These are phyloP conservation scores for Malurus elegans DNA, from an alignment of 2,113 vertebrate species.

Conservation along the genomic window DNA sequence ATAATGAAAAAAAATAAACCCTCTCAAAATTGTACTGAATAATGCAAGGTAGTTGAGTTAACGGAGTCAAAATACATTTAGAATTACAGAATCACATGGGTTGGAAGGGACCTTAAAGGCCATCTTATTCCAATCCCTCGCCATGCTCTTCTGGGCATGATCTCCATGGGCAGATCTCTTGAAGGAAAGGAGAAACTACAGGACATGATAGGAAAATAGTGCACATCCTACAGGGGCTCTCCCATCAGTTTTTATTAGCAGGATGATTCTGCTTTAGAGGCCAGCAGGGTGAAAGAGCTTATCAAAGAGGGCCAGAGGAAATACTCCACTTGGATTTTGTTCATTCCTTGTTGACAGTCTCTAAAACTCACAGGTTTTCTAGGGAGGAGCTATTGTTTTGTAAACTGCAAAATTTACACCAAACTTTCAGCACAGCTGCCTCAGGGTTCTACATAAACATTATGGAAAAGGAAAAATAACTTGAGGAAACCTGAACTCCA, in stretches of 20 bases:
- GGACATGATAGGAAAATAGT: neutral
- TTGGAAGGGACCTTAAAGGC: neutral
- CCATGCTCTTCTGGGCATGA: neutral
- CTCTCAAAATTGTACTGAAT: neutral
- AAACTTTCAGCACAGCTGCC: neutral
- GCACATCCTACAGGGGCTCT: neutral
- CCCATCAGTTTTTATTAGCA: neutral
- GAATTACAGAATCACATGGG: neutral
- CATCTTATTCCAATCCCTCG: neutral
- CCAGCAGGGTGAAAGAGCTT: neutral
- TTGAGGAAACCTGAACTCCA: neutral
- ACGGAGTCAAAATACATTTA: neutral
- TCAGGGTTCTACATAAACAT: neutral
- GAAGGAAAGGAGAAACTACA: neutral
- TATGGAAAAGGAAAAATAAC: neutral
- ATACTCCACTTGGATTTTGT: neutral
- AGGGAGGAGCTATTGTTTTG: neutral
- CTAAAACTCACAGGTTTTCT: neutral
- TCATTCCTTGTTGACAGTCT: rapidly evolving
- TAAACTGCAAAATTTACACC: neutral
- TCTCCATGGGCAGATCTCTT: neutral
- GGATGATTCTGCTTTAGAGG: neutral
- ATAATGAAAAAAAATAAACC: neutral
- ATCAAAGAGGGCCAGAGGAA: neutral
- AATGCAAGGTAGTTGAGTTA: neutral